phyloP scores from a whole-genome alignment of 2,888 invertebrate genomes.

The Eilema caniola region DNA sequence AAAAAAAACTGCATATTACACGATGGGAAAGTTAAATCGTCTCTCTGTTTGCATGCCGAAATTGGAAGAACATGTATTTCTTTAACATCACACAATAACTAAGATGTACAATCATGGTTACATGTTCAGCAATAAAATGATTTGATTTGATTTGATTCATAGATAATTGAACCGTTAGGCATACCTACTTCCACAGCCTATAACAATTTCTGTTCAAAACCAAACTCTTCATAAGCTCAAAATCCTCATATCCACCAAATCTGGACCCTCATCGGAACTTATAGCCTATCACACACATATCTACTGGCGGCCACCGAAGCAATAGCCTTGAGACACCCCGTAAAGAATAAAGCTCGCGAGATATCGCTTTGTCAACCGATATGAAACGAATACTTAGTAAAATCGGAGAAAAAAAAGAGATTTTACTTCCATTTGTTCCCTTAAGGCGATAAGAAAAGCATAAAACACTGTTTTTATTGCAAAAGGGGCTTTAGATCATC shows the following conservation, averaged over 20 bases:
- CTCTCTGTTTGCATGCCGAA: too few relatives aligned
- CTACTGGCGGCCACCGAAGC: conserved; percentile 2
- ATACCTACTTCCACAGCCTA: not conserved
- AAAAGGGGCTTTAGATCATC: conserved; percentile 36
- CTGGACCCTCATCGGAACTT: conserved; percentile 4
- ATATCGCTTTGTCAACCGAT: conserved; percentile 15
- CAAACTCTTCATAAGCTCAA: not conserved
- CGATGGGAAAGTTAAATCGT: not conserved
- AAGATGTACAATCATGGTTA: too few relatives aligned
- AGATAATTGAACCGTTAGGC: not conserved
- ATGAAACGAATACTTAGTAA: conserved; percentile 25
- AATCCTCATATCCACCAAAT: conserved; percentile 7
- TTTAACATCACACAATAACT: too few relatives aligned
- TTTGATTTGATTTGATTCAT: too few relatives aligned
- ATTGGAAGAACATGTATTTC: too few relatives aligned
- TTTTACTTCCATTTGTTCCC: conserved; percentile 15
- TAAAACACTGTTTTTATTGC: conserved; percentile 49
- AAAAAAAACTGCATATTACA: too few relatives aligned
- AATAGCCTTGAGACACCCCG: not conserved
- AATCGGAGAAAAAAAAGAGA: conserved; percentile 18
- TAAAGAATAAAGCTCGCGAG: conserved; percentile 11
- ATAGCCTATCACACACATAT: conserved; percentile 10
- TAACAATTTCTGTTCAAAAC: not conserved
- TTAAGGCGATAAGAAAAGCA: conserved; percentile 38
- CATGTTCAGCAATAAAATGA: too few relatives aligned